Evolutionary conservation across 2,113 vertebrate species (phyloP).

Genomic region (Isurus oxyrinchus): DNA sequence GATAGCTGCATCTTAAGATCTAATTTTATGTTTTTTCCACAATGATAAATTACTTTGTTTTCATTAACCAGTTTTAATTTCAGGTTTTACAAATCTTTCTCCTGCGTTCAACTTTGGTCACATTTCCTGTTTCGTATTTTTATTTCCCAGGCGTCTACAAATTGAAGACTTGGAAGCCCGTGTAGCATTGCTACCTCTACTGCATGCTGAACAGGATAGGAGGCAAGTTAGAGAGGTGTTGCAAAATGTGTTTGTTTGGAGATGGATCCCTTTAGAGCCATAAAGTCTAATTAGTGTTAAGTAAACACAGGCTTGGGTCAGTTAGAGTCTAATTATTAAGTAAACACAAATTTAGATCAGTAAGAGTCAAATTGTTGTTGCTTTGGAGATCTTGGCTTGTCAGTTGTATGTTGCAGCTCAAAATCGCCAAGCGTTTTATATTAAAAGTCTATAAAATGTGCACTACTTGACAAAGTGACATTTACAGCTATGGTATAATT

Average conservation of each 20-base stretch:
- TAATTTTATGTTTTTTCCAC: not conserved
- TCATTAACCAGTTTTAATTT: not conserved
- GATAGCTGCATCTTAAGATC: not conserved
- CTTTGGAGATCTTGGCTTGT: not conserved
- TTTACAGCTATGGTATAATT: not conserved
- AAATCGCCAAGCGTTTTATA: not conserved
- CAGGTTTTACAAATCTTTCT: not conserved
- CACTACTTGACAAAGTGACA: not conserved
- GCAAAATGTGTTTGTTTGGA: not conserved
- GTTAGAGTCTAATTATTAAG: not conserved
- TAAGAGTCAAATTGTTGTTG: not conserved
- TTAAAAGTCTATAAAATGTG: not conserved
- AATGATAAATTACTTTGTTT: not conserved
- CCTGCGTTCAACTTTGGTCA: not conserved
- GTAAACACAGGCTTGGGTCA: not conserved
- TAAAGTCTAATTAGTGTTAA: not conserved
- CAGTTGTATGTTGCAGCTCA: not conserved
- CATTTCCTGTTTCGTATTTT: not conserved
- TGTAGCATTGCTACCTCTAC: conserved; percentile 73
- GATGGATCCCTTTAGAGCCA: not conserved
- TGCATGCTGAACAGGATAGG: conserved; percentile 78
- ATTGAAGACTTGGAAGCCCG: conserved; percentile 83
- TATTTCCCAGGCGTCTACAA: conserved; percentile 61
- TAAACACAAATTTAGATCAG: too few relatives aligned
- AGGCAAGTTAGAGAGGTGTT: conserved; percentile 52